Base-by-base conservation (phyloP, 2,797 vertebrate species). In the Gobio occitaniae region DNA sequence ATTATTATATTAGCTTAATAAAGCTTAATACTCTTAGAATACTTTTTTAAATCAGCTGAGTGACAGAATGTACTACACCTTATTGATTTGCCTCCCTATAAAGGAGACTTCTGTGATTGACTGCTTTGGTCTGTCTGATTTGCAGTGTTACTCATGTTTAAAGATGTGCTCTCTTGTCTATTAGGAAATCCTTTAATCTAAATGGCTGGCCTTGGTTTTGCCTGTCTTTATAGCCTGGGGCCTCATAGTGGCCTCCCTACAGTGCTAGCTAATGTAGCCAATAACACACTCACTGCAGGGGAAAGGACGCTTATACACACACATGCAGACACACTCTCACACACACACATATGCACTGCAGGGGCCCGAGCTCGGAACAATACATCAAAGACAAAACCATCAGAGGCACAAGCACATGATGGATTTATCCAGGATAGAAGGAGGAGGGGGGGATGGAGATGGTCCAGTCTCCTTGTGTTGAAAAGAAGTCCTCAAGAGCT, bases 181-280 rank as follows among this genome's bases (percentile, higher is more conserved):
- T 87, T 87, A 87, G 36, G 79, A 70, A 68, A 71, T 63, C 76
- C 83, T 89, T 87, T 89, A 87, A 89, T 85, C 82, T 68, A 38
- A 83, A 77, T 82, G 69, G 70, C 50, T 36, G 44, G 83, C 76
- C 83, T 63, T 71, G 66, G 76, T 29, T 78, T 71, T 84, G 83
- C 83, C 83, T 71, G 76, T 79, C 83, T 84, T 84, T 79, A 79
- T 84, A 84, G 83, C 83, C 83, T 82, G 79, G 75, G 76, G 86
- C 70, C 44, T 84, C 32, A 76, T 78, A 85, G 75, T 56, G 63
- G 84, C 74, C 78, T 79, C 82, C 87, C 84, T 80, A 80, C 78
- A 78, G 87, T 50, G 79, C 70, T 61, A 65, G 86, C 86, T 88
- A 88, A 88, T 86, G 68, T 82, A 78, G 66, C 56, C 66, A 86